Base-by-base conservation (phyloP, 2,113 vertebrate species). In the Delphinus delphis region DNA sequence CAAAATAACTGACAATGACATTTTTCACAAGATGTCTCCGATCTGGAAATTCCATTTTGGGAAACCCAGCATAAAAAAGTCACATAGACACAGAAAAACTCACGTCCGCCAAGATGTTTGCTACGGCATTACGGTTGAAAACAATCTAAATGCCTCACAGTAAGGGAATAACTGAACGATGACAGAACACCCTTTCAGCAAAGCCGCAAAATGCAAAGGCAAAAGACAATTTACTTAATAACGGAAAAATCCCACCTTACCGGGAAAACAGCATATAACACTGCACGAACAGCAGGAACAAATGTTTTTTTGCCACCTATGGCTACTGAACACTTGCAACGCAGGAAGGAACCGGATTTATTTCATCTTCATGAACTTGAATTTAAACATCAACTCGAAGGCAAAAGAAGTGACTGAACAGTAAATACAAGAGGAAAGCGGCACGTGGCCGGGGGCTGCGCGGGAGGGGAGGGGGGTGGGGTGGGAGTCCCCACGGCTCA, bases 231-330 rank as follows among this genome's bases (percentile, higher is more conserved):
- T 71, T 36, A 88, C 18, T 44, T 11, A 41, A 1, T 31, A 36
- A 38, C 2, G 14, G 25, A 5, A 31, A 21, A 31, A 31, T 0
- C 13, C n/a, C 41, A 62, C 2, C 0, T 23, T 26, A 74, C 3
- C n/a, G 33, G 21, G 25, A 31, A 17, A 14, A 36, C 53, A n/a
- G 47, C 13, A 20, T 1, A 8, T 8, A 47, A n/a, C 41, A 21
- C 13, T 3, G n/a, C 8, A 33, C 1, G 8, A 1, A 31, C 0
- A 23, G 25, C 1, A 6, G 4, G 3, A 65, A 74, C 50, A n/a
- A 41, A 25, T 23, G 5, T 4, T 33, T 50, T 41, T 26, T 25
- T 84, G 55, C 36, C 63, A 50, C n/a, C 9, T 2, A 7, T 47
- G 21, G 63, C n/a, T n/a, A 3, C 47, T 26, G 23, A 44, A 6